Evolutionary conservation across 2,888 invertebrate species (phyloP), one percentile per base, ranked within the genome.

Genomic region (Cyrtodaria siliqua): DNA sequence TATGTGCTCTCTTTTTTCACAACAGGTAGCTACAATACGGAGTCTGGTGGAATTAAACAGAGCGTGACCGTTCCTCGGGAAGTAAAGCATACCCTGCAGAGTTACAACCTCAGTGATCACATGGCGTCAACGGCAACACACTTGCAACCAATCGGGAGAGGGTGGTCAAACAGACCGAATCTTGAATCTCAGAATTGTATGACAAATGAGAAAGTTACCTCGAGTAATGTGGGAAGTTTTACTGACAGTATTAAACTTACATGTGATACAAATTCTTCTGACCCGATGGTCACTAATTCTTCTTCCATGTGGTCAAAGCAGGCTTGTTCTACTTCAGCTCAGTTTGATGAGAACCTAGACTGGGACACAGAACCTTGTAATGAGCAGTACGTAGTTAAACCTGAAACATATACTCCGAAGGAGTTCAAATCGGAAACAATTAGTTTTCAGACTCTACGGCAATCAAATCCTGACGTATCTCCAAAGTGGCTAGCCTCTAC

Each of bases 401-500:
- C 68, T 1, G 63, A 71, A n/a, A 42, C 33, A 0, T 47, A 44
- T 1, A 12, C 33, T 8, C 33, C 33, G 12, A 71, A 79, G 40
- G 18, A 49, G 14, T 70, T 74, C n/a, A 47, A 55, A 14, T 23
- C 68, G 4, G 68, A 62, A 29, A 55, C 50, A 50, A 59, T 63
- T 0, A 53, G 24, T 23, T 67, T 61, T 57, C 55, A 69, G 26
- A 27, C 29, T 24, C 38, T 64, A n/a, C 14, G 33, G 4, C 50
- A 66, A 47, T 44, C 61, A 20, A 75, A 76, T 44, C 76, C 78
- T 23, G 74, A 63, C 47, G 72, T 68, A n/a, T 77, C 82, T 18
- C 53, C 70, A 9, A 74, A 62, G n/a, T 86, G 84, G 84, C 50
- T 83, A n/a, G 71, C 69, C 6, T 69, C 68, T 40, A 70, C 66